Percentiles rank a stretch among this genome's conserved stretches.
These are phyloP conservation scores for Drosophila serrata DNA, from an alignment of 1,140 invertebrate genomes.

Conservation along the genomic window DNA sequence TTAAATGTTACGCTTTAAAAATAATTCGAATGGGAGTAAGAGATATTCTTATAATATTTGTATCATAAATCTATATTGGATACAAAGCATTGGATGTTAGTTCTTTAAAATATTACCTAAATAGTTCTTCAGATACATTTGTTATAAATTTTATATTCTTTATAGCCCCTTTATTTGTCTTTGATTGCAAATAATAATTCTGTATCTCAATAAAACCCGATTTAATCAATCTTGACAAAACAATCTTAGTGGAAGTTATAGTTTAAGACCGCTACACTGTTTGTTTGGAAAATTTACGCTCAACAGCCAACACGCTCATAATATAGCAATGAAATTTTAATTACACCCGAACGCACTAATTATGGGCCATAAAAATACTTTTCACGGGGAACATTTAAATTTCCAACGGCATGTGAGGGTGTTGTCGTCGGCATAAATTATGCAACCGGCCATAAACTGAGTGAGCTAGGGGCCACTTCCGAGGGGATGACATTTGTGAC, in stretches of 20 bases:
- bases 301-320: constrained; percentile 14
- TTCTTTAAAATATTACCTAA: too few relatives aligned
- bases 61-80: too few relatives aligned
- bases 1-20: neutral
- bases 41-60: too few relatives aligned
- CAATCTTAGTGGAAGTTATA: constrained; percentile 14
- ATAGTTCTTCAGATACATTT: neutral
- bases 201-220: neutral
- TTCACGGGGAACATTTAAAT: constrained; percentile 26
- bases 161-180: neutral
- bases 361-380: constrained; percentile 49
- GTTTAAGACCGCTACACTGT: constrained; percentile 4
- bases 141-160: neutral
- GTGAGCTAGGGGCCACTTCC: constrained; percentile 39
- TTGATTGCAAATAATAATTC: neutral
- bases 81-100: too few relatives aligned
- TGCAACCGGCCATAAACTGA: constrained; percentile 42
- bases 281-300: constrained; percentile 22
- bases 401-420: constrained; percentile 48
- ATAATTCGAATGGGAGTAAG: too few relatives aligned
- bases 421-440: constrained; percentile 68
- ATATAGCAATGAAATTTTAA: constrained; percentile 50
- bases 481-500: constrained; percentile 44
- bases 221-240: constrained; percentile 27
- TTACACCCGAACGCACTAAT: constrained; percentile 37